Conservation (phyloP, 2,797 vertebrate genomes). For the Craterocephalus amniculus region DNA sequence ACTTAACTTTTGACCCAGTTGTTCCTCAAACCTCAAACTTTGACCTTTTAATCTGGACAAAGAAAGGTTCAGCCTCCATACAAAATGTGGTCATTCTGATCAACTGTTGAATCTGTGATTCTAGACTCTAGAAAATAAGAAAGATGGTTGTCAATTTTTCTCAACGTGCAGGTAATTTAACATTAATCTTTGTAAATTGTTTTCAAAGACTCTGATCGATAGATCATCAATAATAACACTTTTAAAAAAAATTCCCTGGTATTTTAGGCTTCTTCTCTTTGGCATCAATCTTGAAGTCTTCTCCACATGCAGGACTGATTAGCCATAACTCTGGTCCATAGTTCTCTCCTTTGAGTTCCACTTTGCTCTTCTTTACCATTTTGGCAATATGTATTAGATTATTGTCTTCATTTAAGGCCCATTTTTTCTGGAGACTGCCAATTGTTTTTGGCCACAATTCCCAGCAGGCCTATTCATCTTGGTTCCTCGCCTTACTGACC, state of each 20-base stretch:
- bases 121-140: not conserved
- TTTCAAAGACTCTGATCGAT: too few relatives aligned
- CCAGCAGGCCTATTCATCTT: too few relatives aligned
- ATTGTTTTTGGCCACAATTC: not conserved
- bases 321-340: too few relatives aligned
- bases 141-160: not conserved
- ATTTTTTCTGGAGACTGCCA: not conserved
- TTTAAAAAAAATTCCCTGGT: too few relatives aligned
- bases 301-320: not conserved
- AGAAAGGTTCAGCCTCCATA: not conserved
- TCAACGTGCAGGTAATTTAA: not conserved
- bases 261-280: not conserved
- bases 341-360: too few relatives aligned
- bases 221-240: too few relatives aligned
- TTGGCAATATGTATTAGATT: not conserved
- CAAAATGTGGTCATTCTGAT: not conserved
- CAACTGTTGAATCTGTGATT: not conserved
- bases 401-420: not conserved
- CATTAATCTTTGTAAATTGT: not conserved
- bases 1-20: not conserved
- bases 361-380: not conserved
- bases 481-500: too few relatives aligned
- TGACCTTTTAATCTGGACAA: conserved; percentile 8
- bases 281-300: not conserved
- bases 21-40: conserved; percentile 11